Base-by-base conservation (phyloP, 64 coral and sea anemone species). In the Stylophora pistillata region DNA sequence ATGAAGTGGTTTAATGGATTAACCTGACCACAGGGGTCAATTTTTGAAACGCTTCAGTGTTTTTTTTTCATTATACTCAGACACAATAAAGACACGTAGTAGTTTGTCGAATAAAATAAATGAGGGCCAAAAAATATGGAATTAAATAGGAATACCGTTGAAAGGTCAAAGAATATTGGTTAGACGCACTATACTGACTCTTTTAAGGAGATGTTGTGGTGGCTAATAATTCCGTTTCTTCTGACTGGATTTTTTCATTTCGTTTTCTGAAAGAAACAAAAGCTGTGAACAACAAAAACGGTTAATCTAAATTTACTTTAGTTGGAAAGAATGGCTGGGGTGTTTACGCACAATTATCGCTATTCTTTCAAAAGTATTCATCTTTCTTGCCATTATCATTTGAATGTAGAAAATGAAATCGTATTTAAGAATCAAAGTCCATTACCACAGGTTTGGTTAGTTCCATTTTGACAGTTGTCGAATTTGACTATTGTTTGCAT, bases 271-370 rank as follows among this genome's bases (percentile, higher is more conserved):
- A 69, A 25, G 31, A 11, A 84, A 84, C 80, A 84, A 84, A 53
- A 34, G 33, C 21, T 47, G 20, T 62, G 60, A 30, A 70, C 53
- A 84, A 84, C 80, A 84, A 52, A 65, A 84, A 65, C 66, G 80
- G 80, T 84, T 84, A 84, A 68, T 84, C 80, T 84, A 84, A 84
- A 70, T 84, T 84, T 84, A 84, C 58, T 84, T 47, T 62, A 34
- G 21, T 16, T 41, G 16, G 30, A 84, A 84, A 84, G 31, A 84
- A 84, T 84, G 61, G 60, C 60, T 28, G 69, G 80, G 80, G 80
- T 84, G 80, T 84, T 70, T 84, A 84, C 80, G 80, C 80, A 27
- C 80, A 84, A 84, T 84, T 84, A 84, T 84, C 80, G 69, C 62
- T 69, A 84, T 84, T 84, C 80, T 84, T 84, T 84, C 20, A 84